A percentile compares a stretch with the other conserved stretches of the same genome.
These are phyloP conservation scores for Trypoxylus dichotomus DNA, from an alignment of 1,140 invertebrate species.

Conservation along the genomic window DNA sequence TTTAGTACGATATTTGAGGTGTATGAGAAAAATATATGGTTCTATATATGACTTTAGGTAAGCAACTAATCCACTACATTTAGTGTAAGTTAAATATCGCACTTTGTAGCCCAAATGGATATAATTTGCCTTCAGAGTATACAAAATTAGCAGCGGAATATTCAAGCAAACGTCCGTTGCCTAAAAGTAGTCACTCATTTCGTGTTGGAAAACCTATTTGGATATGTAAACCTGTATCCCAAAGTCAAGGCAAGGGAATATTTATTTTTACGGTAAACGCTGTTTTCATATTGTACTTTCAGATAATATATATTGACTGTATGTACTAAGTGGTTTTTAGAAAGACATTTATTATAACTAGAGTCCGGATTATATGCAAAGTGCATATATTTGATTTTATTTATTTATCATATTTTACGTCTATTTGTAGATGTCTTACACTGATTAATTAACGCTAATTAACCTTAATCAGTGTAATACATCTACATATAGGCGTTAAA, in stretches of 20 bases:
- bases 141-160: constrained; percentile 80
- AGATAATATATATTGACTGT: too few relatives aligned
- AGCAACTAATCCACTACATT: constrained; percentile 28
- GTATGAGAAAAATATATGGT: constrained; percentile 80
- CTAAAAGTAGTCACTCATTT: constrained; percentile 41
- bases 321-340: too few relatives aligned
- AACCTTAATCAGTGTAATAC: too few relatives aligned
- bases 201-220: constrained; percentile 62
- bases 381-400: too few relatives aligned
- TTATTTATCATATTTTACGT: too few relatives aligned
- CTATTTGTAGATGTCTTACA: too few relatives aligned
- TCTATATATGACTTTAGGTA: constrained; percentile 82
- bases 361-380: too few relatives aligned
- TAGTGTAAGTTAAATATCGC: background rate
- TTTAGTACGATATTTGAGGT: constrained; percentile 73
- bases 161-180: constrained; percentile 54
- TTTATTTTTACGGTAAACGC: constrained; percentile 73
- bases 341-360: too few relatives aligned
- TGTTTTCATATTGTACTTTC: background rate
- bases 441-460: too few relatives aligned
- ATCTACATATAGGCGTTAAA: too few relatives aligned
- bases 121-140: constrained; percentile 82
- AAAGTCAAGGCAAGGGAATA: constrained; percentile 82
- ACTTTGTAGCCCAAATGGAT: constrained; percentile 70
- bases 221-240: constrained; percentile 86